Base-by-base conservation (phyloP, 2,797 vertebrate genomes). In the Gallirallus australis region DNA sequence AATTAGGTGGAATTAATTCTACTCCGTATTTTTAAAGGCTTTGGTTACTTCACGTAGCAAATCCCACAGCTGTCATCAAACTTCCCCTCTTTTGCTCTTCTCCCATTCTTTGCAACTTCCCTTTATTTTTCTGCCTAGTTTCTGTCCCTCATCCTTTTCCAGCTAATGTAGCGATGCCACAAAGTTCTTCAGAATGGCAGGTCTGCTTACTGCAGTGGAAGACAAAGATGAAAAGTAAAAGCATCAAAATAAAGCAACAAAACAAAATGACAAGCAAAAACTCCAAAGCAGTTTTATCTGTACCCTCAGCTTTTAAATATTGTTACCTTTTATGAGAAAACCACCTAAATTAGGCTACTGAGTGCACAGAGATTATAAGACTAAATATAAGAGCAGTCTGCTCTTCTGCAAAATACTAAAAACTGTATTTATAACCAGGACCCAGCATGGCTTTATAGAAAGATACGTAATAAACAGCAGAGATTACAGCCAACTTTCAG, bases 221-320 rank as follows among this genome's bases (percentile, higher is more conserved):
- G 73, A 83, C 7, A 72, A 90, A 86, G 81, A 90, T 79, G 28
- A 93, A 95, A 92, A 86, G 60, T 37, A 87, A 94, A 85, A 86
- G 35, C 63, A 82, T 63, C 81, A 80, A 92, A 90, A 93, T 28
- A 84, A 86, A 91, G 57, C 50, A 94, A 82, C 37, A 63, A 68
- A 90, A 57, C 15, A 89, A 63, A 77, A 77, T 52, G 57, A 83
- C 63, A 79, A 71, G 39, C 17, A 86, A 77, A 93, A 92, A 48
- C 61, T 77, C 52, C 71, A 73, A 71, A 86, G 63, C 35, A 89
- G 37, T 73, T 88, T 86, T 68, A 73, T 68, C 60, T 65, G 50
- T 47, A 69, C 19, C 11, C 53, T 90, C 37, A 76, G 53, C 69
- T 76, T 96, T 79, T 79, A 84, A 90, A 90, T 48, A 52, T 27